phyloP scores from a whole-genome alignment of 2,888 invertebrate genomes.

The Sipunculus nudus region DNA sequence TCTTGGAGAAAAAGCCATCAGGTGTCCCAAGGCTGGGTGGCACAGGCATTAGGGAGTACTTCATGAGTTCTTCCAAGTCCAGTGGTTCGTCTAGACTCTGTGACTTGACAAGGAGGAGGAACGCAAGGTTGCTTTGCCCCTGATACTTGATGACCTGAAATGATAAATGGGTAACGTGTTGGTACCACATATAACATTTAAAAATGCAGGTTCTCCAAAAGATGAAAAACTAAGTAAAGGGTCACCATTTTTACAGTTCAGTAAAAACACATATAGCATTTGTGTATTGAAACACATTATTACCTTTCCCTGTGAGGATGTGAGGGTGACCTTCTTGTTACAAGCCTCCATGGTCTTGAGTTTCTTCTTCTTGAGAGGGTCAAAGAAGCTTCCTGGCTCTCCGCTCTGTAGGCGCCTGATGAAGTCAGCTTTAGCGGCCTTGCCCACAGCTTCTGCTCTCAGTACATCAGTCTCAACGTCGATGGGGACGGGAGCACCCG shows the following conservation, averaged over 20 bases:
- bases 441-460: slow-evolving; percentile 8
- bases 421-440: slow-evolving; percentile 5
- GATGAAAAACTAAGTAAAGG: no score
- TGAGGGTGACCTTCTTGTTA: slow-evolving; percentile 22
- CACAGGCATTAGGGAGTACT: slow-evolving; percentile 19
- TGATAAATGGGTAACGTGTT: neutral
- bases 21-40: slow-evolving; percentile 21
- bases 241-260: no score
- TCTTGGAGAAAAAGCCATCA: slow-evolving; percentile 26
- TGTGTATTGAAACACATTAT: neutral
- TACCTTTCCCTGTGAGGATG: slow-evolving; percentile 24
- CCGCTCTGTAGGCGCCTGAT: slow-evolving; percentile 8
- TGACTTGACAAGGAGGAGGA: slow-evolving; percentile 25
- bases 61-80: slow-evolving; percentile 22
- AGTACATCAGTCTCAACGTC: slow-evolving; percentile 17
- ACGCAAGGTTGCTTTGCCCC: slow-evolving; percentile 20
- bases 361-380: slow-evolving; percentile 12
- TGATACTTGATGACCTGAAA: slow-evolving; percentile 13
- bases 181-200: no score
- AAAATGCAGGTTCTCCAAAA: no score
- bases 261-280: no score
- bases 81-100: slow-evolving; percentile 19
- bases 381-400: slow-evolving; percentile 13
- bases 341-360: slow-evolving; percentile 16
- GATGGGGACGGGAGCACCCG: slow-evolving; percentile 17